phyloP scores from a whole-genome alignment of 2,888 invertebrate genomes.

The Cryptus viduatorius region DNA sequence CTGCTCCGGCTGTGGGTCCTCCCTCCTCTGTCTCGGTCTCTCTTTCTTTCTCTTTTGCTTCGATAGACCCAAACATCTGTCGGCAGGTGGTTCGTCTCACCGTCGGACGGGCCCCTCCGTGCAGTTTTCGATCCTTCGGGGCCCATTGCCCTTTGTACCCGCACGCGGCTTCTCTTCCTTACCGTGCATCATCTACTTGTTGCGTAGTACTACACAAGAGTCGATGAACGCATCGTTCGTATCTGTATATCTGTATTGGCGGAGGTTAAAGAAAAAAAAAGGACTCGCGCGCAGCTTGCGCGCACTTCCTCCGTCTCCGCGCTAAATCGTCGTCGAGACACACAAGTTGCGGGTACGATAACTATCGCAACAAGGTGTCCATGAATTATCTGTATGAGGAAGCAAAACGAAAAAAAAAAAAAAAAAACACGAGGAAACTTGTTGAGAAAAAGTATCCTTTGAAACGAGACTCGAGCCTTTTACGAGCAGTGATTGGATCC shows the following conservation, averaged over 20 bases:
- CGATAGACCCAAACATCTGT: slow-evolving; percentile 81
- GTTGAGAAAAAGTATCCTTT: slow-evolving; percentile 1
- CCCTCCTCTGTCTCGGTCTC: not conserved
- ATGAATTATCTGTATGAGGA: slow-evolving; percentile 27
- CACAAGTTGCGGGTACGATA: slow-evolving; percentile 33
- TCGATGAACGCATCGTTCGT: slow-evolving; percentile 36
- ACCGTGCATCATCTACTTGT: slow-evolving; percentile 63
- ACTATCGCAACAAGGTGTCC: slow-evolving; percentile 50
- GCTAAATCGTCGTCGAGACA: slow-evolving; percentile 15
- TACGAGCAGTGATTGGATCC: slow-evolving; percentile 52
- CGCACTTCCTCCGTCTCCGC: not conserved
- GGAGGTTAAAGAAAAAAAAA: not conserved
- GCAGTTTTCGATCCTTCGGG: slow-evolving; percentile 50
- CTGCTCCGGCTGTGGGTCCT: slow-evolving; percentile 46
- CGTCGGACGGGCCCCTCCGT: slow-evolving; percentile 52
- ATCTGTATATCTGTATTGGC: slow-evolving; percentile 19
- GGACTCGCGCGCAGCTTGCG: slow-evolving; percentile 30
- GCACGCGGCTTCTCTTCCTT: slow-evolving; percentile 61
- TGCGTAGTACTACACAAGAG: slow-evolving; percentile 30
- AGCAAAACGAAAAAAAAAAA: not conserved
- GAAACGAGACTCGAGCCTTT: slow-evolving; percentile 21
- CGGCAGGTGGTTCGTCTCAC: slow-evolving; percentile 81
- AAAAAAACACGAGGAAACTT: not conserved
- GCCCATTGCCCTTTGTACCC: slow-evolving; percentile 61
- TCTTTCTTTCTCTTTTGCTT: slow-evolving; percentile 33